Base-by-base conservation (phyloP, 1,140 invertebrate genomes). In the Medauroidea extradentata region DNA sequence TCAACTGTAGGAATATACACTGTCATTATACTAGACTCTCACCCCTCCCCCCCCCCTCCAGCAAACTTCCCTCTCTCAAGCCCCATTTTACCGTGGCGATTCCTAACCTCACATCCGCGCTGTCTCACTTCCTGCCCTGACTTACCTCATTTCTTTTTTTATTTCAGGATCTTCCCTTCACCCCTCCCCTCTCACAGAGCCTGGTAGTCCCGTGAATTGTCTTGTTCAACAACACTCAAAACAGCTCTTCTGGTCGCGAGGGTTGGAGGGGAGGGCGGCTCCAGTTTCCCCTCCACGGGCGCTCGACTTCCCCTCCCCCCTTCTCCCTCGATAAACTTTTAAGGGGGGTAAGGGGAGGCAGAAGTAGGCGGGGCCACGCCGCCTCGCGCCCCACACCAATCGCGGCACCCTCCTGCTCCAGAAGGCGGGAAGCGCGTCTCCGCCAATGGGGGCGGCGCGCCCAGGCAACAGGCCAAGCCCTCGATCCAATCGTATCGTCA, bases 401-500 rank as follows among this genome's bases (percentile, higher is more conserved):
- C 29, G 42, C 29, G n/a, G 18, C n/a, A n/a, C 34, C 16, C 29
- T 14, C 18, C 41, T 8, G 53, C 8, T 25, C 14, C 25, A 42
- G 53, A 54, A 54, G 56, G 42, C 46, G 56, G 42, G 41, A 49
- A 49, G 49, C 55, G n/a, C 48, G 25, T n/a, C 18, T 8, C 25
- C 23, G 48, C 55, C 55, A 57, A 57, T 57, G 43, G 42, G n/a
- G 19, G 25, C 21, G 3, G 43, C 41, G 16, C 48, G 8, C n/a
- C 16, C 11, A 44, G 25, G 34, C 51, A 55, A 52, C 58, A 39
- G 25, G 58, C 58, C 41, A 44, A 48, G 27, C 58, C 58, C 49
- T 53, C 58, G 41, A 53, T 52, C 58, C 50, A 60, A 60, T 60
- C 41, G 53, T 53, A 60, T 53, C 25, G 9, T 43, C 58, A 60